These are phyloP conservation scores for Diploptera punctata DNA, from an alignment of 2,888 invertebrate species.

Conservation along the genomic window DNA sequence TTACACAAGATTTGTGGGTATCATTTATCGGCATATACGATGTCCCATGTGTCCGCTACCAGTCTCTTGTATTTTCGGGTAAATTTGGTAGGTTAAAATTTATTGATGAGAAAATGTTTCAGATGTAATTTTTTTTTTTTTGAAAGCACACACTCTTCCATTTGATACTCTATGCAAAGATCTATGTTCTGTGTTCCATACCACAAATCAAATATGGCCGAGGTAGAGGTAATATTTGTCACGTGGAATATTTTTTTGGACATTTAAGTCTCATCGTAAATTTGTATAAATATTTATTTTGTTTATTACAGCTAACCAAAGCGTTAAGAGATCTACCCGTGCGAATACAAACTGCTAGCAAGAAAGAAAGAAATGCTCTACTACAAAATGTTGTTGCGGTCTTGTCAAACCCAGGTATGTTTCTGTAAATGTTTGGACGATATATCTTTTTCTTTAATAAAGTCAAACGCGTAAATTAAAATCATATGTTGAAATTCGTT, in stretches of 20 bases:
- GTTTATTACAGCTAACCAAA: constrained; percentile 64
- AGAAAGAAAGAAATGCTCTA: constrained; percentile 71
- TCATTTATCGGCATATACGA: background rate
- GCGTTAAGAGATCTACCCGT: constrained; percentile 76
- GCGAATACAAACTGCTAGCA: constrained; percentile 74
- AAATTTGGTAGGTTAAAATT: too few relatives aligned
- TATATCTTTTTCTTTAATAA: background rate
- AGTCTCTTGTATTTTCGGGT: too few relatives aligned
- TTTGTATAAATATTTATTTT: constrained; percentile 20
- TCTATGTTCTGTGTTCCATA: too few relatives aligned
- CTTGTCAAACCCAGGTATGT: constrained; percentile 75
- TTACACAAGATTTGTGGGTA: background rate
- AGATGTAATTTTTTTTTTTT: too few relatives aligned
- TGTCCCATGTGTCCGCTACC: too few relatives aligned
- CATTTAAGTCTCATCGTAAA: background rate
- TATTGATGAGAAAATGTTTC: too few relatives aligned
- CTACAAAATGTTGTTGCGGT: constrained; percentile 72
- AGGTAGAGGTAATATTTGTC: constrained; percentile 67
- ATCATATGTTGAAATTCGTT: too few relatives aligned
- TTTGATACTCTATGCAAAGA: too few relatives aligned
- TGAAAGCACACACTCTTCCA: too few relatives aligned
- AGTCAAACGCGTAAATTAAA: background rate
- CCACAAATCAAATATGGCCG: constrained; percentile 64
- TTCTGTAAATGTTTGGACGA: constrained; percentile 25
- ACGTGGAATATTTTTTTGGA: constrained; percentile 52